These are phyloP conservation scores for Dexiosoma caninum DNA, from an alignment of 2,888 invertebrate genomes.

Conservation along the genomic window DNA sequence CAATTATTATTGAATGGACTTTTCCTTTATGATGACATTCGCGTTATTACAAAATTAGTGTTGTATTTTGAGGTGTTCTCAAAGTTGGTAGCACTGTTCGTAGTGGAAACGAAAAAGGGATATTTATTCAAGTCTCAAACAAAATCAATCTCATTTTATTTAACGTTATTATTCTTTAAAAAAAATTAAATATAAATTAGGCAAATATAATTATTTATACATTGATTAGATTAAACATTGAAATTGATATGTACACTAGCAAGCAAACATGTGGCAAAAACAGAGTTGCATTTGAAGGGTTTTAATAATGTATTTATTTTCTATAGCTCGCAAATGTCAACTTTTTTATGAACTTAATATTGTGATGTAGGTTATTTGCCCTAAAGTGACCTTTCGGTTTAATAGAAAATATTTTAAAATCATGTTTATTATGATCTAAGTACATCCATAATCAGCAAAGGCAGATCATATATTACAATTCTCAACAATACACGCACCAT, in stretches of 20 bases:
- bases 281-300: neutral
- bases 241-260: neutral
- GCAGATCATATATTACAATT: too few relatives aligned
- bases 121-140: neutral
- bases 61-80: constrained; percentile 29
- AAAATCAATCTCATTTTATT: neutral
- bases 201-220: neutral
- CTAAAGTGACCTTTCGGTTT: too few relatives aligned
- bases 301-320: too few relatives aligned
- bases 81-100: constrained; percentile 52
- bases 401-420: too few relatives aligned
- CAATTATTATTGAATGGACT: constrained; percentile 55
- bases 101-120: constrained; percentile 18
- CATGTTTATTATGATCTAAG: too few relatives aligned
- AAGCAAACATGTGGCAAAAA: neutral
- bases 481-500: too few relatives aligned
- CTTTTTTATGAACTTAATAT: too few relatives aligned
- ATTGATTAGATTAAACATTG: neutral
- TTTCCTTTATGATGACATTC: constrained; percentile 58
- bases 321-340: too few relatives aligned
- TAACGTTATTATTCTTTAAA: neutral
- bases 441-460: too few relatives aligned
- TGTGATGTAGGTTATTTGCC: too few relatives aligned
- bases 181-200: neutral
- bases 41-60: constrained; percentile 30